Evolutionary conservation across 2,797 vertebrate genomes (phyloP).

Genomic region (Botia almorhae): DNA sequence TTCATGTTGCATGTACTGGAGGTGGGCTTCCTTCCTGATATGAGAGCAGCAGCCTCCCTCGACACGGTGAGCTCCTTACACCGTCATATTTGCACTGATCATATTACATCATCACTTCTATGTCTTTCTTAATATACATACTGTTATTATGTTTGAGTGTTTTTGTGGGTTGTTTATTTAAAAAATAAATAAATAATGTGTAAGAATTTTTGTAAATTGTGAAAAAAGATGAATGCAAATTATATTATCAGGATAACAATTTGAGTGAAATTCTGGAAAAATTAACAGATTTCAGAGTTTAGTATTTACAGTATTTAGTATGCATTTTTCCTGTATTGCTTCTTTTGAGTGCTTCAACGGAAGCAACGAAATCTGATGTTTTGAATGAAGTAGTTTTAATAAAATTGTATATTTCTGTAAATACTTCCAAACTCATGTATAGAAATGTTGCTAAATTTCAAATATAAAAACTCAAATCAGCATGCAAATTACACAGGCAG

Average conservation of each 20-base stretch:
- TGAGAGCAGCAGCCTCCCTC: slow-evolving; percentile 91
- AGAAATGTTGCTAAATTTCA: too few relatives aligned
- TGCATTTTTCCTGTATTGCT: too few relatives aligned
- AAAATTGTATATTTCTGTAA: too few relatives aligned
- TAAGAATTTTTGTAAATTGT: too few relatives aligned
- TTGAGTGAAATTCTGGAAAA: background rate
- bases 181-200: background rate
- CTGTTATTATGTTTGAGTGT: background rate
- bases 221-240: too few relatives aligned
- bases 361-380: too few relatives aligned
- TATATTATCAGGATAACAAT: background rate
- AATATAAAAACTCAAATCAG: background rate
- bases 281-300: too few relatives aligned
- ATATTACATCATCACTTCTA: background rate
- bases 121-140: background rate
- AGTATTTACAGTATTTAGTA: too few relatives aligned
- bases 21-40: slow-evolving; percentile 94
- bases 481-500: background rate
- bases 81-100: background rate
- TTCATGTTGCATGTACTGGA: slow-evolving; percentile 92
- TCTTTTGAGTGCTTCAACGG: too few relatives aligned
- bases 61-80: slow-evolving; percentile 84
- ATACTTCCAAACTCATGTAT: too few relatives aligned
- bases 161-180: background rate
- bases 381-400: too few relatives aligned